Base-by-base conservation (phyloP, 2,888 invertebrate genomes). In the Aelia acuminata region DNA sequence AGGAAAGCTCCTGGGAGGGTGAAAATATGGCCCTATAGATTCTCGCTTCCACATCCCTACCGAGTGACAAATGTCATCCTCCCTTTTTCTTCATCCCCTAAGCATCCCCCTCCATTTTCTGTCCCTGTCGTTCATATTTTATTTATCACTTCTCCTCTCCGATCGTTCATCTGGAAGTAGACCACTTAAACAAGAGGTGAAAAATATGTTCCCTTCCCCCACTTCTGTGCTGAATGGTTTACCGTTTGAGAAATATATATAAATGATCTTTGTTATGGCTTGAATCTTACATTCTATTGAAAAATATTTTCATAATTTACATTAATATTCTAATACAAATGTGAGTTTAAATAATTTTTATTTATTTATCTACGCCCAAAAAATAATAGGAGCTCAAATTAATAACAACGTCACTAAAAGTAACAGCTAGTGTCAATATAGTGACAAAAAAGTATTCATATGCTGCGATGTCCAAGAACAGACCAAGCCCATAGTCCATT, bases 31-130 rank as follows among this genome's bases (percentile, higher is more conserved):
- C 80, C 43, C 80, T 80, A 80, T 80, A 80, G 80, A 80, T 80
- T 80, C 80, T 80, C 80, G 43, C 80, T 80, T 80, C 80, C 43
- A 47, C 80, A 47, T 39, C 43, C 39, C 80, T 80, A 11, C 43
- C n/a, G 13, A 43, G n/a, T 85, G 85, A 85, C 85, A 85, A 85
- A 85, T 85, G 50, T 85, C 88, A 48, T 48, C 88, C n/a, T 47
- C 88, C 80, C 57, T 26, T 63, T 47, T 84, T 39, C 63, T 85
- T 53, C 26, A 26, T 85, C 35, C 53, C 48, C 53, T 70, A 43
- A 43, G 22, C 87, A 43, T n/a, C 47, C 48, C 43, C 87, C 57
- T 31, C 35, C 87, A 26, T 35, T 84, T 84, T 88, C 86, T 13
- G 84, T 26, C 57, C 85, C 80, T 22, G 39, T 49, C 85, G 53